Evolutionary conservation across 1,140 invertebrate genomes (phyloP).

Genomic region (Trinorchestia longiramus): DNA sequence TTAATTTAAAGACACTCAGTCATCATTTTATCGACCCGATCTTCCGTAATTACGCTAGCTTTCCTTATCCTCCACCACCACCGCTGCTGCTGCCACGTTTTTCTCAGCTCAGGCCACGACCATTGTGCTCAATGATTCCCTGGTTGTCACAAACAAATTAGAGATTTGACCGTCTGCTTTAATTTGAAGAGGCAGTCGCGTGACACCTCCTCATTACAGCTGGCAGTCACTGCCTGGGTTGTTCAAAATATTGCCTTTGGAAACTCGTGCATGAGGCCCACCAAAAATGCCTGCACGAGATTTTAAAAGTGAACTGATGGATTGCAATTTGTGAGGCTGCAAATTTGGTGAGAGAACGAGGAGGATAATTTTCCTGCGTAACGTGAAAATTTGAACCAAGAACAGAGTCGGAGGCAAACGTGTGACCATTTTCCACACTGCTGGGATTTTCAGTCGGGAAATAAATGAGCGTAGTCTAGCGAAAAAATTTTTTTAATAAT

Average conservation of each 20-base stretch:
- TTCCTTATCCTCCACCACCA: background rate
- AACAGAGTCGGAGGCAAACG: background rate
- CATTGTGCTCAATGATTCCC: background rate
- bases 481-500: background rate
- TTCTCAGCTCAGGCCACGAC: background rate
- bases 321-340: background rate
- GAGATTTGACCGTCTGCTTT: conserved; percentile 36
- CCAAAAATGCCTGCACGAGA: background rate
- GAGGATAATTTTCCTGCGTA: background rate
- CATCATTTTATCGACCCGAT: conserved; percentile 25
- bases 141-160: conserved; percentile 47
- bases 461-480: background rate
- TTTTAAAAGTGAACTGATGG: background rate
- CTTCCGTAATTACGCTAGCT: background rate
- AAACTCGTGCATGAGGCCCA: background rate
- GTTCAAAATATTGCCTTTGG: conserved; percentile 1
- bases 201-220: background rate
- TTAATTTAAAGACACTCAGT: conserved; percentile 20
- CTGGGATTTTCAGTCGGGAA: background rate
- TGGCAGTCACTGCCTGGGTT: background rate
- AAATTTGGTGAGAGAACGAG: background rate
- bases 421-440: background rate
- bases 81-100: background rate
- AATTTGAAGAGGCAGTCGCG: conserved; percentile 39
- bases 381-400: background rate